Base-by-base conservation (phyloP, 1,140 invertebrate species). In the Sycobia sp. region DNA sequence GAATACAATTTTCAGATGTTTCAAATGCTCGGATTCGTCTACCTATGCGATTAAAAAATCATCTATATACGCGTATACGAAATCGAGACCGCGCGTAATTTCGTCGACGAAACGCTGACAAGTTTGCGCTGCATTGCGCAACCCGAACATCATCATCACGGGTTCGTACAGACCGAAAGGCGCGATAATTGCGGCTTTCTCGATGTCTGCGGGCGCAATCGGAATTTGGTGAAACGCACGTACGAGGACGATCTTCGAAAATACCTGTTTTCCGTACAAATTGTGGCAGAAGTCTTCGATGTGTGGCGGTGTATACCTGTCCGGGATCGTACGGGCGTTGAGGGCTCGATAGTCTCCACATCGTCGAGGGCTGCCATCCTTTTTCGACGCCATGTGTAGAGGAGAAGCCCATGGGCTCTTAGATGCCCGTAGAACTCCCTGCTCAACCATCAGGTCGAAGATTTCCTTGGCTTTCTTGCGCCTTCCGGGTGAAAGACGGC, bases 281-380 rank as follows among this genome's bases (percentile, higher is more conserved):
- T 4, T 32, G 5, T 11, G 5, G 29, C n/a, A n/a, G n/a, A 11
- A 32, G 4, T n/a, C n/a, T n/a, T n/a, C n/a, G n/a, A n/a, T n/a
- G n/a, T n/a, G n/a, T n/a, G n/a, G 29, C 11, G 29, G 29, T 4
- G 29, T 11, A 32, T 32, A 32, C 5, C 29, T 4, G 29, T 32
- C 29, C 5, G 29, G 64, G 10, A 60, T 54, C 0, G 69, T 69
- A 5, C 63, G 50, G 3, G 54, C 55, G 67, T 86, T 85, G 8
- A 85, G 67, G 3, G 16, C 43, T 14, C 81, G 67, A 61, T 83
- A 86, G 58, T 86, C 84, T 0, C 83, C 79, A 66, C 79, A 82
- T 5, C 76, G 75, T 23, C 84, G 64, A 66, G 72, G 76, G 1
- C 69, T 62, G 0, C 76, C 81, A 56, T 74, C 68, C 41, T 66